Percentiles rank a stretch among this genome's conserved stretches.
Conservation (phyloP, 2,113 vertebrate species). For the Vimba vimba region DNA sequence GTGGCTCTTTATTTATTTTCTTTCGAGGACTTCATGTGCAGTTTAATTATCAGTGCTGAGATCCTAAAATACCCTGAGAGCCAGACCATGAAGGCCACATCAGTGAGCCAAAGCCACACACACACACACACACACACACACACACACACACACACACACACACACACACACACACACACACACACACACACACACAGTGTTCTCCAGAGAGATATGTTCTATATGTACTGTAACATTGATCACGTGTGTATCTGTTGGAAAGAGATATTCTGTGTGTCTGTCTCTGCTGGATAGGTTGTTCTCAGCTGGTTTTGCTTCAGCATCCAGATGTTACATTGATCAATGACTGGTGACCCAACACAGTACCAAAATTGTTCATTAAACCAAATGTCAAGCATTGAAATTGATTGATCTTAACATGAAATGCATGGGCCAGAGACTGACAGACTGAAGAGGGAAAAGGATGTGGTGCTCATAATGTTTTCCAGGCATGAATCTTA, state of each 20-base stretch:
- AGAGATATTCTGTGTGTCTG: neutral
- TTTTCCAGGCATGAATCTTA: neutral
- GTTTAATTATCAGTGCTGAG: neutral
- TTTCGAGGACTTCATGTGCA: neutral
- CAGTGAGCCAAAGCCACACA: neutral
- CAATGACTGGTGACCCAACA: neutral
- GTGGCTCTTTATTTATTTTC: constrained; percentile 8
- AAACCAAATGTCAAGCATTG: neutral
- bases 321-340: neutral
- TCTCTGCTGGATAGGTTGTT: neutral
- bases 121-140: no score
- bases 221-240: neutral
- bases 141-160: no score
- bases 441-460: neutral
- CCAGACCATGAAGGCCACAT: constrained; percentile 13
- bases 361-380: neutral
- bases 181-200: neutral
- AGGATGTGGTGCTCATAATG: neutral
- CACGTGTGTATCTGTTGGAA: neutral
- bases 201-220: no score
- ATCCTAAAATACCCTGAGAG: neutral
- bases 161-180: no score
- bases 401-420: neutral
- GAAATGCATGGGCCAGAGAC: neutral
- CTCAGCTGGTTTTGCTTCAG: neutral